A percentile compares a stretch with the other conserved stretches of the same genome.
Conservation (phyloP, 2,888 invertebrate genomes). For the Ichneumoninae sp. region DNA sequence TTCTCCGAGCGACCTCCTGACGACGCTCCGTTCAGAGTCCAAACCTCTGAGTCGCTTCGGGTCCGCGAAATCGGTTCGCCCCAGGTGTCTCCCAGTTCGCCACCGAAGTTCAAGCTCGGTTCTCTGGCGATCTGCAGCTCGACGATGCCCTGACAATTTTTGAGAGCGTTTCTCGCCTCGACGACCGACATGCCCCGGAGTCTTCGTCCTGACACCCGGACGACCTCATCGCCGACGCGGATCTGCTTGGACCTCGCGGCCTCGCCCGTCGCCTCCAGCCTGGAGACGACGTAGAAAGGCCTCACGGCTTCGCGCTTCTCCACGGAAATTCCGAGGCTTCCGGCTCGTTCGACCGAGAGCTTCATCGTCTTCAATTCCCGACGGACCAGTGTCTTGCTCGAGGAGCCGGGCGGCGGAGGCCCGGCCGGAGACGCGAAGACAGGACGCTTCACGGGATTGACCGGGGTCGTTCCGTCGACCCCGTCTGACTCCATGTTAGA, state of each 20-base stretch:
- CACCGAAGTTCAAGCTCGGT: conserved; percentile 74
- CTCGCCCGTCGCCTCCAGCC: conserved; percentile 76
- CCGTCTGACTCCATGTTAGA: conserved; percentile 72
- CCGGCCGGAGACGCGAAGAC: conserved; percentile 47
- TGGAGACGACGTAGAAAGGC: conserved; percentile 79
- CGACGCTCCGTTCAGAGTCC: conserved; percentile 71
- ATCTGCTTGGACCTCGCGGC: conserved; percentile 84
- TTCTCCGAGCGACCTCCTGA: background rate
- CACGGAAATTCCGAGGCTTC: conserved; percentile 77
- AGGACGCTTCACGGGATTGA: conserved; percentile 71
- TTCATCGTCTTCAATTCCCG: conserved; percentile 80
- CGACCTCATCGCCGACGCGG: conserved; percentile 86
- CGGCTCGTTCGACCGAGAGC: conserved; percentile 71
- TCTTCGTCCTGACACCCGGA: conserved; percentile 86
- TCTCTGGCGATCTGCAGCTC: conserved; percentile 81
- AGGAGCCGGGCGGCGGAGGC: background rate
- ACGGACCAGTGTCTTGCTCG: conserved; percentile 70
- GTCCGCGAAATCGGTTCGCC: conserved; percentile 73
- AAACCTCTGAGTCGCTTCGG: conserved; percentile 76
- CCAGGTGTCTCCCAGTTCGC: conserved; percentile 78
- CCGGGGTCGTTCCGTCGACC: conserved; percentile 37
- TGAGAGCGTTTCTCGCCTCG: conserved; percentile 78
- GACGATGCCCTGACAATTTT: conserved; percentile 75
- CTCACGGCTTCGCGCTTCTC: conserved; percentile 78
- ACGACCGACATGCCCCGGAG: conserved; percentile 84